Conservation (phyloP, 2,888 invertebrate species). For the Teinopalpus imperialis region DNA sequence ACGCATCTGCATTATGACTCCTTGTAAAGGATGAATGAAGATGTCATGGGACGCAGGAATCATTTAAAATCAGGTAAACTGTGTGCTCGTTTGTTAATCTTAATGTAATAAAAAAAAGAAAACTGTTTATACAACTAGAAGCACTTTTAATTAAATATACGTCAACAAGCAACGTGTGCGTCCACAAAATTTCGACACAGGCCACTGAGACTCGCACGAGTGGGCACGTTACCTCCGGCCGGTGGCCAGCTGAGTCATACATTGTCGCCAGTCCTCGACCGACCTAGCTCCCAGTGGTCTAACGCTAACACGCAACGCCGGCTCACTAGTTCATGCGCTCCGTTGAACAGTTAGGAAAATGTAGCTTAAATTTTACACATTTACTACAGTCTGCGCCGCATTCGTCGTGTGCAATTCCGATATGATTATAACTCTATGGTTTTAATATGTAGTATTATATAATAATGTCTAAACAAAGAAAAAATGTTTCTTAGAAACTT, state of each 20-base stretch:
- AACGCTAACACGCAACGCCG: constrained; percentile 68
- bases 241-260: constrained; percentile 52
- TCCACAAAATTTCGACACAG: constrained; percentile 41
- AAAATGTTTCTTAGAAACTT: no score
- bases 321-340: constrained; percentile 66
- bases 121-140: no score
- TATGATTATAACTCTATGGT: constrained; percentile 1
- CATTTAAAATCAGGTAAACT: no score
- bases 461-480: no score
- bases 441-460: not conserved
- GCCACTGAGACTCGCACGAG: constrained; percentile 40
- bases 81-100: no score
- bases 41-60: no score
- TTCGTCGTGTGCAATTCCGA: constrained; percentile 25
- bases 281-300: constrained; percentile 54
- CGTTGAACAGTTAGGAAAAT: constrained; percentile 61
- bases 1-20: no score
- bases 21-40: no score
- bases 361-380: constrained; percentile 54
- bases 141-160: no score
- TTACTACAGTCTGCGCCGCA: constrained; percentile 31
- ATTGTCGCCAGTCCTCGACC: constrained; percentile 54
- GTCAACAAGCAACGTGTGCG: not conserved
- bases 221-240: constrained; percentile 53
- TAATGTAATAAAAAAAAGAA: no score